phyloP scores from a whole-genome alignment of 2,888 invertebrate genomes.

The Plemyria rubiginata region DNA sequence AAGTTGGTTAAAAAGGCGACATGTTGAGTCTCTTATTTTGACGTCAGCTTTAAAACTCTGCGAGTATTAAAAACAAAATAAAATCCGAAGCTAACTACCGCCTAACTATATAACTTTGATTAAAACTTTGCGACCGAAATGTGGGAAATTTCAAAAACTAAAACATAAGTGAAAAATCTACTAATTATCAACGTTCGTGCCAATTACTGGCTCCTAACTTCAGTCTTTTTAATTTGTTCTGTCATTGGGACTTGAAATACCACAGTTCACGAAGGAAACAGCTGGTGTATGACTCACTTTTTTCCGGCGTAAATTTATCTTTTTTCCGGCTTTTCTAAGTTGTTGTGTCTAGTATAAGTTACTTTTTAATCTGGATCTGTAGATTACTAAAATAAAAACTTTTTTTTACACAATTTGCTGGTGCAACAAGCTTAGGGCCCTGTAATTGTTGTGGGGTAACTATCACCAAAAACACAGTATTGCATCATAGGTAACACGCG shows the following conservation, averaged over 20 bases:
- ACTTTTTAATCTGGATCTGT: too few relatives aligned
- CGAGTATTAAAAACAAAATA: not conserved
- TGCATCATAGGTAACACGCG: too few relatives aligned
- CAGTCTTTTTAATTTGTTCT: slow-evolving; percentile 22
- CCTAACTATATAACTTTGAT: slow-evolving; percentile 2
- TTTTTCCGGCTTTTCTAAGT: too few relatives aligned
- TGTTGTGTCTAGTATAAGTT: too few relatives aligned
- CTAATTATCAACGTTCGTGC: slow-evolving; percentile 7
- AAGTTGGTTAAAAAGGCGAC: too few relatives aligned
- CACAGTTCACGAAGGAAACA: not conserved
- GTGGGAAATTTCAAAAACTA: slow-evolving; percentile 1
- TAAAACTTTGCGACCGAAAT: slow-evolving; percentile 9
- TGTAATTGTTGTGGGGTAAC: too few relatives aligned
- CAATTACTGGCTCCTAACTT: slow-evolving; percentile 11
- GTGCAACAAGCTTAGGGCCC: too few relatives aligned
- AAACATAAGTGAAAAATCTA: slow-evolving; percentile 16
- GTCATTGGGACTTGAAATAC: slow-evolving; percentile 9
- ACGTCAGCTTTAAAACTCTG: not conserved
- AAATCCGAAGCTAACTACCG: not conserved
- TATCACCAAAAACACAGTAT: too few relatives aligned
- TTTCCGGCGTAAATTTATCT: not conserved
- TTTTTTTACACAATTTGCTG: too few relatives aligned
- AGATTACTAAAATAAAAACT: too few relatives aligned
- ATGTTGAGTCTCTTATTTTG: too few relatives aligned
- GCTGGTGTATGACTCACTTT: slow-evolving; percentile 1